Evolutionary conservation across 2,113 vertebrate genomes (phyloP).

Genomic region (Protobothrops flavoviridis): DNA sequence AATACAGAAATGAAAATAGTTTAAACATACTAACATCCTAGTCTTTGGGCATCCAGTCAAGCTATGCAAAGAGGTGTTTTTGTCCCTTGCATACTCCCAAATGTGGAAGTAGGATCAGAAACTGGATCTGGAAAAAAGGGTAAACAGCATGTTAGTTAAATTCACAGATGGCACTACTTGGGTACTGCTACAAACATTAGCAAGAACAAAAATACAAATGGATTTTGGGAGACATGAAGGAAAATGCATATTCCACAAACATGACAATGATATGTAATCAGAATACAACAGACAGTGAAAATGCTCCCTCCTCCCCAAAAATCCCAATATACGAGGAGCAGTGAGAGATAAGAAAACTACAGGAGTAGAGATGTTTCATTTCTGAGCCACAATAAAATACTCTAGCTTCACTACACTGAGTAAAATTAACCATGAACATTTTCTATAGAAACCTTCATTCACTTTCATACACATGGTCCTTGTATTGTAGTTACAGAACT

Average conservation of each 20-base stretch:
- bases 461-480: background rate
- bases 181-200: constrained; percentile 65
- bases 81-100: constrained; percentile 74
- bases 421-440: background rate
- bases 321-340: background rate
- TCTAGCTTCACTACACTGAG: background rate
- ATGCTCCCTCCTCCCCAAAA: background rate
- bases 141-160: constrained; percentile 72
- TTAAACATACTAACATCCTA: constrained; percentile 74
- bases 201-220: constrained; percentile 55
- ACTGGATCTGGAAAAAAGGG: constrained; percentile 74
- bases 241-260: constrained; percentile 39
- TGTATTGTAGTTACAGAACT: background rate
- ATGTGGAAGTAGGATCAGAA: constrained; percentile 74
- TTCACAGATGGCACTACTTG: constrained; percentile 56
- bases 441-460: background rate
- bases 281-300: background rate
- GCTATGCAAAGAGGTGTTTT: constrained; percentile 70
- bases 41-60: constrained; percentile 73
- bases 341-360: background rate
- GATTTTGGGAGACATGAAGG: constrained; percentile 47
- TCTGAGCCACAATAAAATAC: background rate
- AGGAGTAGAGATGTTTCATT: background rate
- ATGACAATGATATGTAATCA: background rate
- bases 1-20: constrained; percentile 64